A percentile compares a stretch with the other conserved stretches of the same genome.
Conservation (phyloP, 2,113 vertebrate genomes). For the Atherinomorus stipes region DNA sequence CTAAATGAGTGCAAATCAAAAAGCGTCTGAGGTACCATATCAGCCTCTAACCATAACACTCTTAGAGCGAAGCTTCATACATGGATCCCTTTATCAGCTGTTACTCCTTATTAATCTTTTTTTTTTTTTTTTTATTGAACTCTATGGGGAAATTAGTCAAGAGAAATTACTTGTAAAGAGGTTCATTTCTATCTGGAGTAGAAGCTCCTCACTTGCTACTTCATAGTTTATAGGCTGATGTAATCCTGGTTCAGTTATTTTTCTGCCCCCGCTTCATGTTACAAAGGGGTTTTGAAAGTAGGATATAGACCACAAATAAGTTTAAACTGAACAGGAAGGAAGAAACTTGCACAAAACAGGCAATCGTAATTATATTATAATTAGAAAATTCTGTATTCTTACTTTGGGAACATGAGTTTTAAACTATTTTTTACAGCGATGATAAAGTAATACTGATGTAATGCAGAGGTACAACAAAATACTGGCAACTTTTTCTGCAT, state of each 20-base stretch:
- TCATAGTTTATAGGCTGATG: constrained; percentile 57
- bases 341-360: neutral
- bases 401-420: too few species aligned
- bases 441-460: too few species aligned
- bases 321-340: neutral
- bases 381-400: too few species aligned
- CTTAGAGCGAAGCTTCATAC: constrained; percentile 55
- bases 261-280: constrained; percentile 19
- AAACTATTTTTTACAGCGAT: too few species aligned
- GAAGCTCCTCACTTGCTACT: constrained; percentile 44
- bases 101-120: constrained; percentile 68
- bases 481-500: too few species aligned
- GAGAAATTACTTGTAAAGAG: constrained; percentile 73
- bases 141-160: constrained; percentile 75
- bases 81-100: constrained; percentile 73
- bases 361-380: too few species aligned
- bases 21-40: constrained; percentile 56
- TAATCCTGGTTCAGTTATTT: constrained; percentile 39
- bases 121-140: constrained; percentile 60
- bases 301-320: neutral
- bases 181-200: constrained; percentile 53
- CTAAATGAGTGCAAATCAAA: constrained; percentile 68
- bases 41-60: constrained; percentile 55
- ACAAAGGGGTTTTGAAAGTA: constrained; percentile 18
- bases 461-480: too few species aligned